Percentiles rank a stretch among this genome's conserved stretches.
These are phyloP conservation scores for Hystrix cristata DNA, from an alignment of 2,113 vertebrate genomes.

Conservation along the genomic window DNA sequence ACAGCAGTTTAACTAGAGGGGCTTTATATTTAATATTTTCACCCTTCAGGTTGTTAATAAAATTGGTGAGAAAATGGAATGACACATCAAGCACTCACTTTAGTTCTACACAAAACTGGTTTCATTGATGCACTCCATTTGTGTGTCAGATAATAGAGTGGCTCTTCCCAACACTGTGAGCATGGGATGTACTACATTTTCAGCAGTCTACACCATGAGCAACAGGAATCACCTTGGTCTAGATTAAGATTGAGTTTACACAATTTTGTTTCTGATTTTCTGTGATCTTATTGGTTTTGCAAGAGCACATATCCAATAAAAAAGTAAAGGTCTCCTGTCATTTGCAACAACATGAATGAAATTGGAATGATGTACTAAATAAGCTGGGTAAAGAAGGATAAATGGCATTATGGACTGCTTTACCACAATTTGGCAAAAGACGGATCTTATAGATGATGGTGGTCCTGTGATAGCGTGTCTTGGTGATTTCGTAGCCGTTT, in stretches of 20 bases:
- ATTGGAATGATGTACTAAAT: background rate
- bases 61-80: background rate
- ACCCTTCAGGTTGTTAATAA: background rate
- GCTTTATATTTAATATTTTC: background rate
- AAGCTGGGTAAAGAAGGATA: background rate
- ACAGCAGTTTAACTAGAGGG: background rate
- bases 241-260: background rate
- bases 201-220: background rate
- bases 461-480: background rate
- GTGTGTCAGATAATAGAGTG: background rate
- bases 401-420: background rate
- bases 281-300: background rate
- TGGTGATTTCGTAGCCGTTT: too few species aligned
- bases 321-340: background rate
- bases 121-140: background rate
- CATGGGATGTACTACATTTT: background rate
- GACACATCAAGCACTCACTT: background rate
- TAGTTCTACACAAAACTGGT: background rate
- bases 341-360: background rate
- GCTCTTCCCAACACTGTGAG: background rate
- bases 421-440: background rate
- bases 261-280: background rate
- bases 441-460: background rate
- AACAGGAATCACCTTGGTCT: background rate
- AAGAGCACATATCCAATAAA: background rate